Conservation (phyloP, 2,888 invertebrate species). For the Omphaloscelis lunosa region DNA sequence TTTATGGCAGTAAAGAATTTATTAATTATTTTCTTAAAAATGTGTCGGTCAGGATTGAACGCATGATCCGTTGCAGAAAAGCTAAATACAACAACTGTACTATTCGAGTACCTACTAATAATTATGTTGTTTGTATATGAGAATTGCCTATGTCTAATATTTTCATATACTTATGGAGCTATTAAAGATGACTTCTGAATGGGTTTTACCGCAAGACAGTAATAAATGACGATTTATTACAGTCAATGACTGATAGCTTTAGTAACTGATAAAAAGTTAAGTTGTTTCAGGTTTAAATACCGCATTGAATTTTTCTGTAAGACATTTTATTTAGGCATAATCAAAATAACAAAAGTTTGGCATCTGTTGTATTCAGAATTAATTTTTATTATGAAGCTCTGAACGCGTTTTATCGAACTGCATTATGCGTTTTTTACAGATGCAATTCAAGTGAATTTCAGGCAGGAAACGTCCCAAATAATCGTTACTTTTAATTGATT, state of each 20-base stretch:
- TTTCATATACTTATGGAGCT: background rate
- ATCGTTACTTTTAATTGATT: conserved; percentile 34
- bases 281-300: background rate
- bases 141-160: background rate
- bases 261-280: background rate
- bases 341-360: background rate
- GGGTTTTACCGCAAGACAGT: background rate
- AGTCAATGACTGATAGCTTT: background rate
- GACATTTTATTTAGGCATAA: background rate
- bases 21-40: too few species aligned
- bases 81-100: background rate
- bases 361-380: background rate
- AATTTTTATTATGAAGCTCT: background rate
- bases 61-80: too few species aligned
- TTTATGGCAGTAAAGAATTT: too few species aligned
- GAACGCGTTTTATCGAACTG: background rate
- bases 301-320: background rate
- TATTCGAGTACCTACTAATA: background rate
- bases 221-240: conserved; percentile 2
- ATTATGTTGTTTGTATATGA: background rate
- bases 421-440: background rate
- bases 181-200: background rate
- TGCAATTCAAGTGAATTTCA: background rate
- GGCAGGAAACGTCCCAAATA: conserved; percentile 26
- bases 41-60: too few species aligned